Evolutionary conservation across 1,140 invertebrate species (phyloP), one percentile per base, ranked within the genome.

Genomic region (Drosophila repleta): DNA sequence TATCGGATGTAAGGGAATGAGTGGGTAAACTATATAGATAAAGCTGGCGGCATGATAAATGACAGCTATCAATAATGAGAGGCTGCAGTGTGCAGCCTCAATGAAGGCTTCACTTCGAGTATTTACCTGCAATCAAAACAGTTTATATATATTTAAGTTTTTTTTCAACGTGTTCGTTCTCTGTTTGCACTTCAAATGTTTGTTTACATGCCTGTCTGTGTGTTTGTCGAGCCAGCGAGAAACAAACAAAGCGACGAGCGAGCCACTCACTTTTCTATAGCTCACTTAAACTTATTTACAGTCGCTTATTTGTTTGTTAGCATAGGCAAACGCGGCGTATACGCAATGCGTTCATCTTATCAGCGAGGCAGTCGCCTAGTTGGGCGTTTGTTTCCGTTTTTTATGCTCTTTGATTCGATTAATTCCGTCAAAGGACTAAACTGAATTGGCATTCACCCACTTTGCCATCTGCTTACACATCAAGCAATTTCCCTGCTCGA

Each of bases 91-190:
- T n/a, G 8, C 21, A 29, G 29, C 37, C 20, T 26, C 45, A 62
- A 24, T 26, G 45, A 15, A 32, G 48, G n/a, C 37, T 32, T 57
- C 53, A 43, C 46, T 51, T 24, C 35, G 29, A 39, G 66, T 84
- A 72, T 85, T 85, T 84, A 85, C 80, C 80, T 84, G 80, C 81
- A 84, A 85, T 84, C 80, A 84, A 81, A 87, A 74, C 81, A 67
- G 65, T 81, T 84, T 76, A 85, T 77, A 75, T 73, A 58, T 72
- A 76, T 76, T 48, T 63, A 43, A 15, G 24, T 26, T n/a, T 48
- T 69, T 62, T 51, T 45, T 60, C 52, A 20, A 60, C 32, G 55
- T 61, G 60, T 32, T 56, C 46, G 39, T 26, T 48, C 43, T 32
- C 61, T 74, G 64, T 77, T 76, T 77, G 75, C 51, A 51, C 45